Base-by-base conservation (phyloP, 2,888 invertebrate species). In the Phrixothrix hirtus region DNA sequence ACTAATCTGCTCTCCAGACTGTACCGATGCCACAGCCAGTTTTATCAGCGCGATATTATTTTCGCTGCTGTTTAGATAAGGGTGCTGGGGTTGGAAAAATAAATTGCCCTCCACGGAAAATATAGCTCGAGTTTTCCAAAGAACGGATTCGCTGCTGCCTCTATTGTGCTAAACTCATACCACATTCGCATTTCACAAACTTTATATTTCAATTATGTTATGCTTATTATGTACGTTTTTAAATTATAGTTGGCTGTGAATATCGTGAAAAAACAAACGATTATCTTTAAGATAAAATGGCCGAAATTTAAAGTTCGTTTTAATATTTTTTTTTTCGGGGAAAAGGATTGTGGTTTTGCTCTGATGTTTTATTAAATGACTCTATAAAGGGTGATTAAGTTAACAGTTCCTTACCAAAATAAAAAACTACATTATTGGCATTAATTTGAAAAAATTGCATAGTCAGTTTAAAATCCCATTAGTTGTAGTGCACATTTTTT, bases 31-130 rank as follows among this genome's bases (percentile, higher is more conserved):
- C 70, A 67, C 67, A 68, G 67, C 64, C 68, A 70, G 69, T 71
- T 72, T 75, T 74, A 75, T 75, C 75, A 70, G 72, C 63, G 68
- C 73, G 76, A 76, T 76, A 76, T 76, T 76, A 76, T 76, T 76
- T 76, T 76, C 76, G 74, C 75, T 67, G 75, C 75, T 75, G 76
- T 76, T 76, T 75, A 76, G 76, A 76, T 76, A 76, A 76, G 75
- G 67, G 66, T 60, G 70, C 67, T 70, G 71, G 72, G 74, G 74
- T 71, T 73, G 75, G 75, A 76, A 76, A 76, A 76, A 76, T 76
- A 76, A 76, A 76, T 76, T 75, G 75, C 75, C 74, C 75, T 74
- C 75, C 66, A 66, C 71, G 75, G 76, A 74, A 76, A 76, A 76
- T 75, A 68, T 67, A 75, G 74, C 74, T 72, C 68, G 74, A 75